Evolutionary conservation across 2,113 vertebrate genomes (phyloP).

Genomic region (Chrysochloris asiatica): DNA sequence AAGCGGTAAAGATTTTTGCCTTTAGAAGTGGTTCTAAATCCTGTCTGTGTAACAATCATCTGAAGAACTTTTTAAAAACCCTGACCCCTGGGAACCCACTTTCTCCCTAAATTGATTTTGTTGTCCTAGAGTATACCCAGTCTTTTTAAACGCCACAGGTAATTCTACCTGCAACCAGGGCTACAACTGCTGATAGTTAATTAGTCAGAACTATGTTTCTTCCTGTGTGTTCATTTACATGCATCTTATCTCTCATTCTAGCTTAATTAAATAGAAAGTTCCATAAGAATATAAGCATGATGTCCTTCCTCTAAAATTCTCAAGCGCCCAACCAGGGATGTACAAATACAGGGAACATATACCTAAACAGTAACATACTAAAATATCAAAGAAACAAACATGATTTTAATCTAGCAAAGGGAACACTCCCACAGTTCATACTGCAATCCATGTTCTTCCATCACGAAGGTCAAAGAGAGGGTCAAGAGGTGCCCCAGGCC

Average conservation of each 20-base stretch:
- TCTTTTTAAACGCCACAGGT: too few relatives aligned
- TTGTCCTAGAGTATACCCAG: too few relatives aligned
- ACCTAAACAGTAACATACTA: neutral
- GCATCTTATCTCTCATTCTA: neutral
- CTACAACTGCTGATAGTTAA: neutral
- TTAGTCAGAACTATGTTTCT: neutral
- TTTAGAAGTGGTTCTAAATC: neutral
- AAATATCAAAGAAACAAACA: slow-evolving; percentile 17
- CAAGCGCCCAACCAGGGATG: neutral
- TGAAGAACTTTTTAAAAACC: neutral
- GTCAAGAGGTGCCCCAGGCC: neutral
- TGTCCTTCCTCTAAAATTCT: slow-evolving; percentile 29
- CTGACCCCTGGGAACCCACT: neutral
- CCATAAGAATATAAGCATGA: neutral
- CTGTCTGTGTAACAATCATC: neutral
- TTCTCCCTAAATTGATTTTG: too few relatives aligned
- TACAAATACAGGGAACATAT: neutral
- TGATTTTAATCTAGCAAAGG: slow-evolving; percentile 12
- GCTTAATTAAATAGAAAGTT: neutral
- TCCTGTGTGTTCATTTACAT: neutral
- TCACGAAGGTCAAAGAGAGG: neutral
- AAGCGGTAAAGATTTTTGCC: neutral
- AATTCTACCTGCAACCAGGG: neutral
- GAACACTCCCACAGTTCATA: neutral
- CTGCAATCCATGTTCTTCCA: neutral